These are phyloP conservation scores for Echeneis naucrates DNA, from an alignment of 2,797 vertebrate genomes.

Conservation along the genomic window DNA sequence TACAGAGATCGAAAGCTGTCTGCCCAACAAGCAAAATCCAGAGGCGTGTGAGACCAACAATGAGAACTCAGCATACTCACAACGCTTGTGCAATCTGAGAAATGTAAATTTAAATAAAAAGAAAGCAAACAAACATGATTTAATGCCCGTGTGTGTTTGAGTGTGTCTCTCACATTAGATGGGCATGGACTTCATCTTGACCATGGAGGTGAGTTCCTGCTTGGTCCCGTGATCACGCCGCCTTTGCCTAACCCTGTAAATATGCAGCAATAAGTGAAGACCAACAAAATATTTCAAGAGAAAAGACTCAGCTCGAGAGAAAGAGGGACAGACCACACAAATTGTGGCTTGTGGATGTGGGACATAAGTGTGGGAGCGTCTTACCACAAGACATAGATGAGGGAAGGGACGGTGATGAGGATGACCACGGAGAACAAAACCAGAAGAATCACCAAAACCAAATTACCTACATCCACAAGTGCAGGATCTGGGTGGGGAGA, in stretches of 20 bases:
- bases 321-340: conserved; percentile 21
- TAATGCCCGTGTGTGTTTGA: background rate
- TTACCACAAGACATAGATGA: conserved; percentile 84
- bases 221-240: conserved; percentile 81
- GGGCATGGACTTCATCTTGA: conserved; percentile 88
- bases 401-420: conserved; percentile 78
- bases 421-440: conserved; percentile 82
- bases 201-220: conserved; percentile 85
- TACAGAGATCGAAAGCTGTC: conserved; percentile 13
- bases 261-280: background rate
- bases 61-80: background rate
- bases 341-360: conserved; percentile 42
- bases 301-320: background rate
- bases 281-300: background rate
- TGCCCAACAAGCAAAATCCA: conserved; percentile 27
- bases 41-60: conserved; percentile 7
- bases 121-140: no score
- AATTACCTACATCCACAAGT: conserved; percentile 66
- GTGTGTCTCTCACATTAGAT: conserved; percentile 73
- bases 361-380: conserved; percentile 36
- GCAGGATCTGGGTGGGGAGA: conserved; percentile 57
- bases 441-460: conserved; percentile 81
- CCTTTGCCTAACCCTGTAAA: conserved; percentile 79
- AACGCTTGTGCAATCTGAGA: background rate
- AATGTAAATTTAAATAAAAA: background rate